A percentile compares a stretch with the other conserved stretches of the same genome.
Conservation (phyloP, 2,113 vertebrate species). For the Microtus richardsoni region DNA sequence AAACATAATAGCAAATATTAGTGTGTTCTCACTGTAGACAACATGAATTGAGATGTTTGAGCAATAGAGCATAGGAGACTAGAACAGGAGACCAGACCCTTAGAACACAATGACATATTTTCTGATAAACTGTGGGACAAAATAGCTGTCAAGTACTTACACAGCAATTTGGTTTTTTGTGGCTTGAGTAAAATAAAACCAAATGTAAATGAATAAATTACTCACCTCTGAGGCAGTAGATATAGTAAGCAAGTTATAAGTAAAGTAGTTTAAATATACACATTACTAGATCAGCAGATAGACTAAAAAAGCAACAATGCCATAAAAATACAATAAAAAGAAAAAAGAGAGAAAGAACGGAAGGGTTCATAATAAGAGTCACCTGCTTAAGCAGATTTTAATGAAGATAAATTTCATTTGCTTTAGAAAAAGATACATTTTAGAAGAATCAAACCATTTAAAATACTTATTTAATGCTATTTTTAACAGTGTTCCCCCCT, state of each 20-base stretch:
- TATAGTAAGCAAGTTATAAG: neutral
- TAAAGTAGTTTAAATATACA: neutral
- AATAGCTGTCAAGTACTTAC: neutral
- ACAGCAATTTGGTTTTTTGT: neutral
- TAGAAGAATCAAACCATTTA: slow-evolving; percentile 32
- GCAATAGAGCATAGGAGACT: neutral
- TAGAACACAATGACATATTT: neutral
- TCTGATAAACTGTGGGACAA: neutral
- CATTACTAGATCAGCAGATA: slow-evolving; percentile 44
- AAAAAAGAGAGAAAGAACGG: neutral
- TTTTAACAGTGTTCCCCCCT: slow-evolving; percentile 20
- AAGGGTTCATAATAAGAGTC: neutral
- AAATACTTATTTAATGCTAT: slow-evolving; percentile 57
- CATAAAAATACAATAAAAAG: neutral
- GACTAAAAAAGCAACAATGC: slow-evolving; percentile 2
- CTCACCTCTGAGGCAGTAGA: slow-evolving; percentile 1
- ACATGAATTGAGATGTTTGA: neutral
- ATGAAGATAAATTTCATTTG: slow-evolving; percentile 63
- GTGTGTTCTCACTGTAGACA: neutral
- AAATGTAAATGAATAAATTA: neutral
- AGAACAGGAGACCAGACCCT: neutral
- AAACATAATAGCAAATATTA: neutral
- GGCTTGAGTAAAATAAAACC: neutral
- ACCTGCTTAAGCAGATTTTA: slow-evolving; percentile 63
- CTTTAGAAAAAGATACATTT: slow-evolving; percentile 51